Evolutionary conservation across 2,888 invertebrate genomes (phyloP).

Genomic region (Drosophila sordidula): DNA sequence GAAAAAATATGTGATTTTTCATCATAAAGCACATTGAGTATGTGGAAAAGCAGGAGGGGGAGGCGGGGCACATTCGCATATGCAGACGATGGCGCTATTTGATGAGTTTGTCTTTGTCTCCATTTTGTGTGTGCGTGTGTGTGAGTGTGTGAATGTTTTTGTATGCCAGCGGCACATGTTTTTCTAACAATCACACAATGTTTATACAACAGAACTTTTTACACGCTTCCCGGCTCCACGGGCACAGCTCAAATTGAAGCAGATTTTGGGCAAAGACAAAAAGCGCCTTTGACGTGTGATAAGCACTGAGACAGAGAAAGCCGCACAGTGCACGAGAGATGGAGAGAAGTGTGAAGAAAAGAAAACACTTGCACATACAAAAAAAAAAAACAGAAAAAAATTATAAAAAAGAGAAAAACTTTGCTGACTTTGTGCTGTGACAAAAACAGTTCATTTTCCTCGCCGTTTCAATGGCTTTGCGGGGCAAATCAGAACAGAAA

Average conservation of each 20-base stretch:
- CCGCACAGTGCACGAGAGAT: neutral
- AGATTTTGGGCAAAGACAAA: conserved; percentile 78
- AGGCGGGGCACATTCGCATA: conserved; percentile 56
- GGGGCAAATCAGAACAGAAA: conserved; percentile 47
- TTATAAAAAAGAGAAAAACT: conserved; percentile 61
- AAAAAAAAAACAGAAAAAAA: neutral
- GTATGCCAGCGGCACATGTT: conserved; percentile 70
- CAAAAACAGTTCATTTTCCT: conserved; percentile 69
- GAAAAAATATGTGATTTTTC: conserved; percentile 71
- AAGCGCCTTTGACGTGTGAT: conserved; percentile 79
- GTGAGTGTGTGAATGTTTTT: conserved; percentile 32
- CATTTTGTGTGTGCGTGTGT: conserved; percentile 21
- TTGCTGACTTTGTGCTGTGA: conserved; percentile 53
- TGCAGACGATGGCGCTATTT: conserved; percentile 77
- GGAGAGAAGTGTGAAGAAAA: neutral
- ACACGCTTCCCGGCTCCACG: conserved; percentile 39
- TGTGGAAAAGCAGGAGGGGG: conserved; percentile 15
- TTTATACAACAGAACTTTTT: conserved; percentile 80
- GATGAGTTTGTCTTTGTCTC: conserved; percentile 69
- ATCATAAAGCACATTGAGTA: conserved; percentile 60
- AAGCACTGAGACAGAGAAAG: conserved; percentile 50
- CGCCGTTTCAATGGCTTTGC: neutral
- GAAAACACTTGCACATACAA: neutral
- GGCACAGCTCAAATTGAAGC: conserved; percentile 73
- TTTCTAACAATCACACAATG: conserved; percentile 81